Conservation (phyloP, 2,797 vertebrate species). For the Channallabes apus region DNA sequence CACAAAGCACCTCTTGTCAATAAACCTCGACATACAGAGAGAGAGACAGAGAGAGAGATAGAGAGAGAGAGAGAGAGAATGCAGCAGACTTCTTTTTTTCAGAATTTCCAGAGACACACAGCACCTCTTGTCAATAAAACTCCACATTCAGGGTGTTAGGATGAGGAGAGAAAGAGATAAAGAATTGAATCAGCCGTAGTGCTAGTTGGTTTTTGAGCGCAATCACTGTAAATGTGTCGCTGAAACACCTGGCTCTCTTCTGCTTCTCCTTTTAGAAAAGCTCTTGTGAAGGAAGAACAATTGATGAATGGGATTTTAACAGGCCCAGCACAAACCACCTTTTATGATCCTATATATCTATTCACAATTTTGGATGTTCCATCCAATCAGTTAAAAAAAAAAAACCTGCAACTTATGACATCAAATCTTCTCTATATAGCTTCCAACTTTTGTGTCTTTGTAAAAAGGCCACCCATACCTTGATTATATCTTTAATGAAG, state of each 20-base stretch:
- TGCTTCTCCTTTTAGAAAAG: conserved; percentile 29
- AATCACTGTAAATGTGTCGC: conserved; percentile 46
- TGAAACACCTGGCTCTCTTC: conserved; percentile 54
- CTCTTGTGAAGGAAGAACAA: conserved; percentile 50
- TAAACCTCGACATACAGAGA: conserved; percentile 42
- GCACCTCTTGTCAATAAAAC: conserved; percentile 49
- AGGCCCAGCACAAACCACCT: neutral
- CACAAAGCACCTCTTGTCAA: conserved; percentile 46
- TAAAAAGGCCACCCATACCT: neutral
- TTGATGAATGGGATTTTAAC: conserved; percentile 41
- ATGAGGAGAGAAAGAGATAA: conserved; percentile 23
- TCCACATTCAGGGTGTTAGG: conserved; percentile 39
- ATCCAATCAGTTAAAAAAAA: neutral
- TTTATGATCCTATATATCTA: conserved; percentile 10
- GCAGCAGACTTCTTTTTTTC: conserved; percentile 46
- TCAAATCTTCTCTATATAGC: neutral
- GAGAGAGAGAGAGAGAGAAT: conserved; percentile 54
- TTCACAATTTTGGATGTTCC: conserved; percentile 10
- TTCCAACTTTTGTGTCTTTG: neutral
- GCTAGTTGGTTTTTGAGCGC: neutral
- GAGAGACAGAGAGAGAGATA: conserved; percentile 53
- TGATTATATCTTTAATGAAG: neutral
- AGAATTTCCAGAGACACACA: conserved; percentile 31
- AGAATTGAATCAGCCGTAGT: neutral
- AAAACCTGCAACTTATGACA: conserved; percentile 1